phyloP scores from a whole-genome alignment of 2,888 invertebrate genomes.

The Anoncus sp. region DNA sequence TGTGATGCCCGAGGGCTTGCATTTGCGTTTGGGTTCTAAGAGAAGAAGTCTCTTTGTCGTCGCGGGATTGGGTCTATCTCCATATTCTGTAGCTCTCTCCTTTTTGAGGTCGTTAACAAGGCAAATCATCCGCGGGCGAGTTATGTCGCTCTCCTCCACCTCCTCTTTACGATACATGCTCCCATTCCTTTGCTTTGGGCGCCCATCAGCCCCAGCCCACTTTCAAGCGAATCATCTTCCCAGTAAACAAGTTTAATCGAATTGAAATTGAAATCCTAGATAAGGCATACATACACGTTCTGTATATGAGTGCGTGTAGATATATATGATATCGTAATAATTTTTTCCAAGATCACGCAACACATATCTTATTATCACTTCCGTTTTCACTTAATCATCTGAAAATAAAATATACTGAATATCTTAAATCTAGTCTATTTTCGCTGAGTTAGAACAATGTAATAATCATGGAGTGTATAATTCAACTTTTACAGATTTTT shows the following conservation, averaged over 20 bases:
- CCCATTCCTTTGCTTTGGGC: conserved; percentile 62
- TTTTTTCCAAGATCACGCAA: conserved; percentile 3
- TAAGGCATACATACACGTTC: conserved; percentile 15
- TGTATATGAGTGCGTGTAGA: neutral
- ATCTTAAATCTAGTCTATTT: neutral
- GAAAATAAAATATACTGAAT: neutral
- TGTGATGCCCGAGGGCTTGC: conserved; percentile 71
- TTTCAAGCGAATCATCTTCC: conserved; percentile 64
- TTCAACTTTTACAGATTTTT: too few relatives aligned
- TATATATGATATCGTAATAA: conserved; percentile 10
- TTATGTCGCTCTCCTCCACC: conserved; percentile 65
- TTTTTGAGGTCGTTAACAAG: conserved; percentile 72
- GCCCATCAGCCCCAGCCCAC: conserved; percentile 56
- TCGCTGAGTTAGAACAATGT: too few relatives aligned
- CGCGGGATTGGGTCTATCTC: conserved; percentile 44
- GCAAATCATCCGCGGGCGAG: conserved; percentile 71
- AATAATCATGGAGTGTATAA: too few relatives aligned
- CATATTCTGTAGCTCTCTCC: conserved; percentile 59
- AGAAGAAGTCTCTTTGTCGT: conserved; percentile 72
- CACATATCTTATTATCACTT: neutral
- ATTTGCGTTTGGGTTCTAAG: conserved; percentile 72
- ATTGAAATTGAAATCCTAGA: conserved; percentile 64
- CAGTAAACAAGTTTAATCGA: conserved; percentile 68
- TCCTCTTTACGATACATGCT: conserved; percentile 64
- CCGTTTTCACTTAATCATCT: neutral